A percentile compares a stretch with the other conserved stretches of the same genome.
phyloP scores from a whole-genome alignment of 2,113 vertebrate genomes.

The Oostethus manadensis region DNA sequence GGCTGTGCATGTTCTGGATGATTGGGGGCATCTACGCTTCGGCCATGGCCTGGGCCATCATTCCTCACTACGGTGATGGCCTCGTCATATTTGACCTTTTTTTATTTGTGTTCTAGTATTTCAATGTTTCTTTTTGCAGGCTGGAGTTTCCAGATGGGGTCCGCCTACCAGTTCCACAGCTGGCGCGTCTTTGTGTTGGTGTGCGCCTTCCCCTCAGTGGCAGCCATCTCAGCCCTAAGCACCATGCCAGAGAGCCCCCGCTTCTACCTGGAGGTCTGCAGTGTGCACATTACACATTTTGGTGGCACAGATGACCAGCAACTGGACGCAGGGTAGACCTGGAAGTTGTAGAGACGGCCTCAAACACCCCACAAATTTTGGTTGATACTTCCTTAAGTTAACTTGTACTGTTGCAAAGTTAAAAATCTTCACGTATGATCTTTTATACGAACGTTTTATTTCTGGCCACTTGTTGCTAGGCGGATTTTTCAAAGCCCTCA shows the following conservation, averaged over 20 bases:
- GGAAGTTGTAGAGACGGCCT: too few species aligned
- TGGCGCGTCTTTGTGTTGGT: slow-evolving; percentile 97
- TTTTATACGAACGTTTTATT: too few species aligned
- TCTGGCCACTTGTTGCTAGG: too few species aligned
- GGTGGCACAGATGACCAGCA: too few species aligned
- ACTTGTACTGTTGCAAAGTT: too few species aligned
- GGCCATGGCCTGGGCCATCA: slow-evolving; percentile 98
- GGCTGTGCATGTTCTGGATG: slow-evolving; percentile 99
- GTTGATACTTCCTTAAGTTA: too few species aligned
- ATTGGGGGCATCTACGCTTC: slow-evolving; percentile 96
- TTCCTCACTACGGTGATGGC: slow-evolving; percentile 89
- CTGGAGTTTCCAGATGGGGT: slow-evolving; percentile 99
- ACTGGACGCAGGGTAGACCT: too few species aligned
- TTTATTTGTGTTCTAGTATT: not conserved
- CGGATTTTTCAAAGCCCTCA: too few species aligned
- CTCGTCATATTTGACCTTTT: not conserved
- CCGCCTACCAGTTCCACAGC: slow-evolving; percentile 97
- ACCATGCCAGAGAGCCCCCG: slow-evolving; percentile 97
- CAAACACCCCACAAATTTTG: too few species aligned
- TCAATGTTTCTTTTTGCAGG: slow-evolving; percentile 45
- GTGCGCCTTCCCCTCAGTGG: slow-evolving; percentile 92
- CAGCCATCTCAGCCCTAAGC: slow-evolving; percentile 91
- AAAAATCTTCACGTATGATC: too few species aligned
- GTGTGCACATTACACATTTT: too few species aligned
- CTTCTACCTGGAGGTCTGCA: slow-evolving; percentile 89